Conservation (phyloP, 2,888 invertebrate genomes). For the Ganaspis brasiliensis region DNA sequence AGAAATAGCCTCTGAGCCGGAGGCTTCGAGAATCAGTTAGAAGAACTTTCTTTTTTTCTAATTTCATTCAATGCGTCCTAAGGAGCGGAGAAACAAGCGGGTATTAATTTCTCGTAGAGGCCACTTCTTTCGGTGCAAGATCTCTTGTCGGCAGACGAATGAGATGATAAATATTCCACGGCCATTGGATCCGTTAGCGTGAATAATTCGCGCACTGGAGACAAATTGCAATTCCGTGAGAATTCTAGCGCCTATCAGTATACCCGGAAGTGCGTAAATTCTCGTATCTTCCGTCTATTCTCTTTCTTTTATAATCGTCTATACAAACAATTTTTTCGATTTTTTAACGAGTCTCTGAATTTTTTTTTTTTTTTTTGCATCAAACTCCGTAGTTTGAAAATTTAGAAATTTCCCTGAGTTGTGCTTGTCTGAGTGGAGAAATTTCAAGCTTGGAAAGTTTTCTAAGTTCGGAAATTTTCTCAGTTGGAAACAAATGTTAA, state of each 20-base stretch:
- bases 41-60: constrained; percentile 29
- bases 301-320: too few relatives aligned
- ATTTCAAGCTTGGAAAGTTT: too few relatives aligned
- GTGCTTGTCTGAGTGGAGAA: too few relatives aligned
- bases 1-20: neutral
- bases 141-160: constrained; percentile 30
- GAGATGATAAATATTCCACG: constrained; percentile 18
- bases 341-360: too few relatives aligned
- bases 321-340: too few relatives aligned
- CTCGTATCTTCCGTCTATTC: neutral
- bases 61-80: constrained; percentile 23
- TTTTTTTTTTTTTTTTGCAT: too few relatives aligned
- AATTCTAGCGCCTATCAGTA: constrained; percentile 11
- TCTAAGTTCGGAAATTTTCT: too few relatives aligned
- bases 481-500: too few relatives aligned
- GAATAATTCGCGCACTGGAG: constrained; percentile 26
- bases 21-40: neutral
- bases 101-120: constrained; percentile 21
- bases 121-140: neutral
- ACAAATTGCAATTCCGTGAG: constrained; percentile 18
- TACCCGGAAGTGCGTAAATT: too few relatives aligned
- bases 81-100: constrained; percentile 15
- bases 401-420: too few relatives aligned
- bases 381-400: too few relatives aligned
- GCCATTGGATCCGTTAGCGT: constrained; percentile 34